phyloP scores from a whole-genome alignment of 1,140 invertebrate genomes.

The Drosophila aff. region DNA sequence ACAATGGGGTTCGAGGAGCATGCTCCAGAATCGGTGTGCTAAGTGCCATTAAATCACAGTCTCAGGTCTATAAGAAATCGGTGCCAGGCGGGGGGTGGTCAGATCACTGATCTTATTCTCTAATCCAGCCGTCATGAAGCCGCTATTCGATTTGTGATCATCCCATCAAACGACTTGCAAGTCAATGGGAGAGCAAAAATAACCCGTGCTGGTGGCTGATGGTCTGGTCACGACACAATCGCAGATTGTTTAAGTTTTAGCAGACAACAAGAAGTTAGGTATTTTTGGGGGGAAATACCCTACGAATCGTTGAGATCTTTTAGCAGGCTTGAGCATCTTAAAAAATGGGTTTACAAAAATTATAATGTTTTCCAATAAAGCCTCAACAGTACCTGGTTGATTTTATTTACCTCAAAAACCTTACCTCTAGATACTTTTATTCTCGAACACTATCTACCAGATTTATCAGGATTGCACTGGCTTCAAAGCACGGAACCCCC shows the following conservation, averaged over 20 bases:
- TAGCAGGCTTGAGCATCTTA: background rate
- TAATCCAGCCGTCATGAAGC: constrained; percentile 37
- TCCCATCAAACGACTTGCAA: constrained; percentile 16
- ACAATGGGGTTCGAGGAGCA: constrained; percentile 5
- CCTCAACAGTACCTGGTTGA: too few species aligned
- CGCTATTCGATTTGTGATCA: background rate
- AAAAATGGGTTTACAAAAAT: background rate
- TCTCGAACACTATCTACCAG: background rate
- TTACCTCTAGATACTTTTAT: too few species aligned
- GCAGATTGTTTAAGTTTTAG: background rate
- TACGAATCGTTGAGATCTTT: background rate
- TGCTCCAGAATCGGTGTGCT: constrained; percentile 27
- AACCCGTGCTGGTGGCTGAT: constrained; percentile 1
- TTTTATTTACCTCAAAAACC: too few species aligned
- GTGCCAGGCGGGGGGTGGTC: constrained; percentile 9
- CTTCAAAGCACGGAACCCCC: background rate
- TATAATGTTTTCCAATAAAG: too few species aligned
- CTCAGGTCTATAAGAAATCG: background rate
- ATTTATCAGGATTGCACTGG: background rate
- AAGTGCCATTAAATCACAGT: constrained; percentile 25
- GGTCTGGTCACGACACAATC: constrained; percentile 12
- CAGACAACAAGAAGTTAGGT: background rate
- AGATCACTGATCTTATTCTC: background rate
- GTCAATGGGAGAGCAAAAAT: constrained; percentile 18
- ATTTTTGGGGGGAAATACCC: background rate